Base-by-base conservation (phyloP, 1,140 invertebrate genomes). In the Cydia splendana region DNA sequence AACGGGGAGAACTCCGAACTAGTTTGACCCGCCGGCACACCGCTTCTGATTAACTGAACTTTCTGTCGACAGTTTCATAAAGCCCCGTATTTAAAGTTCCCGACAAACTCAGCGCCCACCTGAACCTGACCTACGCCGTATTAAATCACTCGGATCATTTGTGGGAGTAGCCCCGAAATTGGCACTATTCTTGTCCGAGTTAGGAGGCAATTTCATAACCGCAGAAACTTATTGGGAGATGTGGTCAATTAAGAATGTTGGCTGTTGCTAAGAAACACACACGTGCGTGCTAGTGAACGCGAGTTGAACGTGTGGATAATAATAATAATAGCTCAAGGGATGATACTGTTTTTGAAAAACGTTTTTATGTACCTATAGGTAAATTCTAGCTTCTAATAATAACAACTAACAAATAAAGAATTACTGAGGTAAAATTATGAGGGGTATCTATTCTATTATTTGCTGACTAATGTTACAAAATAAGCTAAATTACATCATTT, bases 21-120 rank as follows among this genome's bases (percentile, higher is more conserved):
- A 87, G 85, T 90, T 86, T 83, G 80, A 85, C 81, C 82, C 84
- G 80, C 24, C 80, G 75, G 57, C 80, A 82, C 83, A 77, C 84
- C 85, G 82, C 82, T 86, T 87, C 81, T 88, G 87, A 90, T 90
- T 89, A 88, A 89, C 88, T 84, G 87, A 88, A 89, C 81, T 89
- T 90, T 86, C 81, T 78, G 74, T 79, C 77, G 77, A 83, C 85
- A 84, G 79, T 87, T 87, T 85, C 87, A 87, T 84, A 87, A 87
- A 89, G 85, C 84, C 79, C 77, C 82, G 80, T 80, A 84, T 85
- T 85, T 83, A 84, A 86, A 87, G 82, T 87, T 85, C 76, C 80
- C 80, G 83, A 71, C 67, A 71, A 71, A 85, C 82, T 71, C 67
- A 42, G 67, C 67, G 67, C 67, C 67, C 45, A 71, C 67, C 67